Conservation (phyloP, 2,113 vertebrate genomes). For the Podarcis muralis region DNA sequence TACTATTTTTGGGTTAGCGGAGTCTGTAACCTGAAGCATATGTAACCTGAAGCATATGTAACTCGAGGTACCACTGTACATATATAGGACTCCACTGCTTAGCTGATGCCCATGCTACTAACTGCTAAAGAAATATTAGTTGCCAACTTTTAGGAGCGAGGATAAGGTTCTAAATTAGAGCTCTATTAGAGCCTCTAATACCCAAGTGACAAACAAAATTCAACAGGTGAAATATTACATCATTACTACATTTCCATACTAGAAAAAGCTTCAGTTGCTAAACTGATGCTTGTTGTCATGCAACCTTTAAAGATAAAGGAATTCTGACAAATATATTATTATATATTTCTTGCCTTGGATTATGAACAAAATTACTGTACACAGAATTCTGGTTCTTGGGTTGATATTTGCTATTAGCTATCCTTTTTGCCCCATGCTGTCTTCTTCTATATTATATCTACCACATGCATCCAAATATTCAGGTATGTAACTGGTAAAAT, state of each 20-base stretch:
- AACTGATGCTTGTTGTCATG: background rate
- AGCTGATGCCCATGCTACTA: background rate
- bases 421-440: background rate
- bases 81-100: background rate
- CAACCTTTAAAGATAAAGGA: background rate
- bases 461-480: background rate
- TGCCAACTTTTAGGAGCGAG: background rate
- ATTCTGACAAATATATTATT: no score
- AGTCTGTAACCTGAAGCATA: no score
- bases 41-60: no score
- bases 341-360: background rate
- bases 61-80: no score
- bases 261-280: background rate
- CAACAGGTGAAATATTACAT: background rate
- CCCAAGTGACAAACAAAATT: background rate
- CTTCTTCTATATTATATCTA: slow-evolving; percentile 5
- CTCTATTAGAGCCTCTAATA: background rate
- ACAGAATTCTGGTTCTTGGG: background rate
- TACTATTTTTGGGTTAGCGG: no score
- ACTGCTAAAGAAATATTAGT: background rate
- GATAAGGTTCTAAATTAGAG: no score
- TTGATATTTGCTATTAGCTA: slow-evolving; percentile 10
- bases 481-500: background rate
- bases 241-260: background rate
- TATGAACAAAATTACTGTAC: background rate